Conservation (phyloP, 1,140 invertebrate genomes). For the Dreissena polymorpha region DNA sequence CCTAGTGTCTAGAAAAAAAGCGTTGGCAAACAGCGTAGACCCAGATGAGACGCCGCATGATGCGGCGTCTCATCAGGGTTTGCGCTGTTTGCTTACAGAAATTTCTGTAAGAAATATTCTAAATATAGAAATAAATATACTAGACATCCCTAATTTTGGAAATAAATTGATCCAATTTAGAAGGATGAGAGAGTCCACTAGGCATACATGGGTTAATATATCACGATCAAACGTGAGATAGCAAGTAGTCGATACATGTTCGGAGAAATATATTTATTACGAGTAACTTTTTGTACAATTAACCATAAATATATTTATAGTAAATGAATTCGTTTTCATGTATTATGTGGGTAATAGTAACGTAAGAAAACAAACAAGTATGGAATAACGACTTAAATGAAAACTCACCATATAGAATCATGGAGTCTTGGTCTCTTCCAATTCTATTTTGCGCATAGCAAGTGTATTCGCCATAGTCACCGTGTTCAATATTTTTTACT, state of each 20-base stretch:
- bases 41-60: no score
- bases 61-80: no score
- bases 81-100: no score
- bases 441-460: conserved; percentile 62
- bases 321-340: no score
- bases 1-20: not conserved
- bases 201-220: no score
- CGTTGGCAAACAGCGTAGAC: no score
- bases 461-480: conserved; percentile 63
- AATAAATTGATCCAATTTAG: no score
- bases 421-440: conserved; percentile 88
- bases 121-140: no score
- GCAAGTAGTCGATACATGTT: no score
- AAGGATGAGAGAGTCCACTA: no score
- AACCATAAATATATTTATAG: not conserved
- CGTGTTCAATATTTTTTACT: conserved; percentile 53
- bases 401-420: conserved; percentile 91
- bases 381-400: not conserved
- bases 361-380: not conserved
- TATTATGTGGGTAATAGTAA: not conserved
- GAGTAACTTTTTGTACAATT: not conserved
- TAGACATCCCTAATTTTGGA: no score
- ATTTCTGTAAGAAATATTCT: no score
- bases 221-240: not conserved
- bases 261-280: not conserved